Conservation (phyloP, 1,140 invertebrate genomes). For the Drosophila watanabei region DNA sequence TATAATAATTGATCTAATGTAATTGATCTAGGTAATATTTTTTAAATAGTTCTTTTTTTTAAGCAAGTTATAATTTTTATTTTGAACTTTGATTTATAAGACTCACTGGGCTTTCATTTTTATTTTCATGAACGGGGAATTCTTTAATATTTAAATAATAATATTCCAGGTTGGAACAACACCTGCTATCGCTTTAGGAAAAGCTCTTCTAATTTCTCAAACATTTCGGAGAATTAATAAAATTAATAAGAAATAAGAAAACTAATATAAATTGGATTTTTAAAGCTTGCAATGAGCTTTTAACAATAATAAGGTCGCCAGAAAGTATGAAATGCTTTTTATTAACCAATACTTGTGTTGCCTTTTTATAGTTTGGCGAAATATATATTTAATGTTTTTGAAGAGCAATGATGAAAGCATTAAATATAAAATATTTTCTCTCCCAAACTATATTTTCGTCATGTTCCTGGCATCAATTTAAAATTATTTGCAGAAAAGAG, state of each 20-base stretch:
- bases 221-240: not conserved
- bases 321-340: conserved; percentile 3
- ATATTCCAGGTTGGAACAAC: too few relatives aligned
- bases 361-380: not conserved
- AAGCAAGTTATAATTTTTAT: too few relatives aligned
- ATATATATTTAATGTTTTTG: not conserved
- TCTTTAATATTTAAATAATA: not conserved
- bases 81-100: too few relatives aligned
- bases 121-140: not conserved
- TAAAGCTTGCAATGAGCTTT: not conserved
- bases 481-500: not conserved
- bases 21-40: too few relatives aligned
- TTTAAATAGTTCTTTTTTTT: too few relatives aligned
- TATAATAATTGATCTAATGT: too few relatives aligned
- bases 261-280: not conserved
- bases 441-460: not conserved
- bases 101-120: too few relatives aligned
- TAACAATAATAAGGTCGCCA: not conserved
- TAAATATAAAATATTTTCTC: not conserved
- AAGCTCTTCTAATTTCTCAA: not conserved
- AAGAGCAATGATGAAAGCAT: not conserved
- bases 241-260: not conserved
- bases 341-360: not conserved
- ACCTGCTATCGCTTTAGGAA: not conserved
- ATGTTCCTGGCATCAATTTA: not conserved